These are phyloP conservation scores for Anarrhichthys ocellatus DNA, from an alignment of 2,113 vertebrate genomes.

Conservation along the genomic window DNA sequence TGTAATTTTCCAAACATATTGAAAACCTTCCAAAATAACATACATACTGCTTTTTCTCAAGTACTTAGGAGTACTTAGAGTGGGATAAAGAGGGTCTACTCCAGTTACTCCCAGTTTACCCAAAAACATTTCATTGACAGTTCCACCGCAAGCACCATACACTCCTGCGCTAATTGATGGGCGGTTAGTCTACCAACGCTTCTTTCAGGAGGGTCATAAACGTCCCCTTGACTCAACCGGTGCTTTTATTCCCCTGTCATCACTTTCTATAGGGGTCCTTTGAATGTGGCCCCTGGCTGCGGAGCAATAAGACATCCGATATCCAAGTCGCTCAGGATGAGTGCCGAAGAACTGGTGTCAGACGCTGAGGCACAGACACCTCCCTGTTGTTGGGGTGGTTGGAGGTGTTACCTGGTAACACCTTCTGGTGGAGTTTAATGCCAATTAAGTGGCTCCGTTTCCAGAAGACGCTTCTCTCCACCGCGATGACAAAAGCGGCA, in stretches of 20 bases:
- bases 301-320: conserved; percentile 64
- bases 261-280: conserved; percentile 60
- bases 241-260: conserved; percentile 68
- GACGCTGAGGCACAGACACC: conserved; percentile 53
- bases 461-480: conserved; percentile 19
- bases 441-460: conserved; percentile 60
- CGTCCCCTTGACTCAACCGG: conserved; percentile 56
- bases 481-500: conserved; percentile 33
- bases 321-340: conserved; percentile 51
- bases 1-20: too few relatives aligned
- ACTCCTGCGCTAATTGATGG: conserved; percentile 65
- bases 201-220: conserved; percentile 74
- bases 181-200: conserved; percentile 34
- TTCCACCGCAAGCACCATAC: conserved; percentile 61
- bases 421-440: conserved; percentile 58
- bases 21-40: too few relatives aligned
- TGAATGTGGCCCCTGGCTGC: conserved; percentile 60
- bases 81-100: conserved; percentile 64
- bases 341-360: conserved; percentile 54
- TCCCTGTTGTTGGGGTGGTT: conserved; percentile 42
- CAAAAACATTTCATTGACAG: conserved; percentile 65
- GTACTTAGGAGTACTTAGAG: too few relatives aligned
- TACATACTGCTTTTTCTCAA: too few relatives aligned
- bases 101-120: conserved; percentile 63
- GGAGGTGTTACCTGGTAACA: conserved; percentile 75